Conservation (phyloP, 2,797 vertebrate genomes). For the Cyclura pinguis region DNA sequence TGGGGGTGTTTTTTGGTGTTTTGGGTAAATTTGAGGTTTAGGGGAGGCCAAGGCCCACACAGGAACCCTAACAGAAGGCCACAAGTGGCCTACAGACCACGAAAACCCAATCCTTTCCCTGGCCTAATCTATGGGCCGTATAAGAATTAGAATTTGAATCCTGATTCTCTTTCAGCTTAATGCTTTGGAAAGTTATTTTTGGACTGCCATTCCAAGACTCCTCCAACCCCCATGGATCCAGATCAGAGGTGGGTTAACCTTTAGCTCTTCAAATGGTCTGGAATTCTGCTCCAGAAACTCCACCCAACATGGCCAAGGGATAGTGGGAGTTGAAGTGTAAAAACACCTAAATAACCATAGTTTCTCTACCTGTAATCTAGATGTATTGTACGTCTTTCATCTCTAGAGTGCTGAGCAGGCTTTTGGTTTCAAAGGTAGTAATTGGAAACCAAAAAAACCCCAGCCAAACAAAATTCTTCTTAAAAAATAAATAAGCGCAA, state of each 20-base stretch:
- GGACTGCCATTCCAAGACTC: too few species aligned
- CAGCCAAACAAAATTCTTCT: too few species aligned
- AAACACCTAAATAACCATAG: neutral
- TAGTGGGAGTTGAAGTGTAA: neutral
- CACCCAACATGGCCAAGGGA: neutral
- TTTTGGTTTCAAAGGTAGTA: slow-evolving; percentile 18
- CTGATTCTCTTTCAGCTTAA: too few species aligned
- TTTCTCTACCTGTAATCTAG: neutral
- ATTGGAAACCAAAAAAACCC: neutral
- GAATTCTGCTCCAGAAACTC: neutral
- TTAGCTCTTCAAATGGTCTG: neutral
- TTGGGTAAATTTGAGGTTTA: too few species aligned
- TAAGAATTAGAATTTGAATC: too few species aligned
- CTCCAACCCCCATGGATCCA: neutral
- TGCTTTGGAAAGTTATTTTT: too few species aligned
- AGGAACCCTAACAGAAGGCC: too few species aligned
- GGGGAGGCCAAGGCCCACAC: too few species aligned
- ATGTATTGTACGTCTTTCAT: neutral
- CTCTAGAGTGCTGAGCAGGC: neutral
- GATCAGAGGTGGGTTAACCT: neutral
- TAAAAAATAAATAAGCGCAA: slow-evolving; percentile 31
- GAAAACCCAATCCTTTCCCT: too few species aligned
- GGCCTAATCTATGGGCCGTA: too few species aligned
- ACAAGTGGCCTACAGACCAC: too few species aligned
- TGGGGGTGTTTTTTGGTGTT: too few species aligned